Evolutionary conservation across 2,113 vertebrate species (phyloP).

Genomic region (Microtus oregoni): DNA sequence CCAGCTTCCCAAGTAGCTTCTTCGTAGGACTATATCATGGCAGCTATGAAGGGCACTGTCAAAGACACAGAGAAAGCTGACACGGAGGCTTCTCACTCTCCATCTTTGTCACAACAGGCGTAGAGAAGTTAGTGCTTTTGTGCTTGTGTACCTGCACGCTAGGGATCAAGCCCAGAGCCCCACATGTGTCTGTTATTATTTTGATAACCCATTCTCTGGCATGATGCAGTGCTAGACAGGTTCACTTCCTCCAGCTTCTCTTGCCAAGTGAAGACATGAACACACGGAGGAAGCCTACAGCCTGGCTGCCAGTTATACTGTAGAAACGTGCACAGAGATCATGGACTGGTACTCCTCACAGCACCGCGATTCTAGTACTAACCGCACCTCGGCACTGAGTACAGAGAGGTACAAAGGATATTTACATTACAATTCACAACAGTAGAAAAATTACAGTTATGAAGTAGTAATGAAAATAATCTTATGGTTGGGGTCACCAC

Average conservation of each 20-base stretch:
- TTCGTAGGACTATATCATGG: slow-evolving; percentile 96
- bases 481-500: background rate
- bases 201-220: background rate
- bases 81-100: background rate
- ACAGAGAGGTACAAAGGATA: background rate
- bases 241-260: background rate
- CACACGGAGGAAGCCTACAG: background rate
- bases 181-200: background rate
- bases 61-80: slow-evolving; percentile 34
- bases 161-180: background rate
- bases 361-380: background rate
- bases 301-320: background rate
- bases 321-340: background rate
- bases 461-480: background rate
- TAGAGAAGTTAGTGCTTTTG: background rate
- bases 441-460: background rate
- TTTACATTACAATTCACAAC: background rate
- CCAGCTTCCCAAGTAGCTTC: slow-evolving; percentile 97
- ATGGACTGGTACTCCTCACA: background rate
- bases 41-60: slow-evolving; percentile 95
- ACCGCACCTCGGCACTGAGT: background rate
- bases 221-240: background rate
- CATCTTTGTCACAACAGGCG: background rate
- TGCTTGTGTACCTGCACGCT: too few species aligned
- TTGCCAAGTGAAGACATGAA: background rate